Percentiles rank a stretch among this genome's conserved stretches.
Evolutionary conservation across 2,113 vertebrate species (phyloP).

Genomic region (Sclerurus mexicanus): DNA sequence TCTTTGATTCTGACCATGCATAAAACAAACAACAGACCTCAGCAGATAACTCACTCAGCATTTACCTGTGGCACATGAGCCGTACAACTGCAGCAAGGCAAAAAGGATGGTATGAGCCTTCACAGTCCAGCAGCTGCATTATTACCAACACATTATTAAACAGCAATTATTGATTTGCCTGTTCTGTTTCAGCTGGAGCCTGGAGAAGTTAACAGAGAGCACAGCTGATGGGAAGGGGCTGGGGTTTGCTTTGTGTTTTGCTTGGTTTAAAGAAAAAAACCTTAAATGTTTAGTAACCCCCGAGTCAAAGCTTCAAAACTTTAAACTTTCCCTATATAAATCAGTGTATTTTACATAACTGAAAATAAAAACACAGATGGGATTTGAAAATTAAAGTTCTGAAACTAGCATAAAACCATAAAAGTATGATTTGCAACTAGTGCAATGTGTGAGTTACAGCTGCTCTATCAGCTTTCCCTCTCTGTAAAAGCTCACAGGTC

Average conservation of each 20-base stretch:
- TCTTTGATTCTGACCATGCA: neutral
- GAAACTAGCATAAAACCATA: neutral
- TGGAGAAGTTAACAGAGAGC: neutral
- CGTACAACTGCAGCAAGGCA: neutral
- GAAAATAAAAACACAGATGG: neutral
- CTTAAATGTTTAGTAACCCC: neutral
- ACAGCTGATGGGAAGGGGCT: neutral
- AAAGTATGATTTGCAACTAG: neutral
- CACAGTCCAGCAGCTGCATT: neutral
- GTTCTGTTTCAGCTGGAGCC: neutral
- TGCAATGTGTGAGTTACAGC: neutral
- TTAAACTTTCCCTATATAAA: neutral
- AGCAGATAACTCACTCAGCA: neutral
- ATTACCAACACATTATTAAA: neutral
- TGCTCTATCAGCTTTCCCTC: neutral
- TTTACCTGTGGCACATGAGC: neutral
- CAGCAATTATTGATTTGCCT: neutral
- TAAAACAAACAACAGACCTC: neutral
- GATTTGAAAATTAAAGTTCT: neutral
- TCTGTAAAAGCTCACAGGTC: neutral
- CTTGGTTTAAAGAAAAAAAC: neutral
- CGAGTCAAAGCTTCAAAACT: neutral
- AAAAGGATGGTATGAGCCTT: neutral
- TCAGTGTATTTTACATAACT: neutral
- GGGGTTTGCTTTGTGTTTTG: neutral